Evolutionary conservation across 2,797 vertebrate species (phyloP).

Genomic region (Hypotaenidia philippensis): DNA sequence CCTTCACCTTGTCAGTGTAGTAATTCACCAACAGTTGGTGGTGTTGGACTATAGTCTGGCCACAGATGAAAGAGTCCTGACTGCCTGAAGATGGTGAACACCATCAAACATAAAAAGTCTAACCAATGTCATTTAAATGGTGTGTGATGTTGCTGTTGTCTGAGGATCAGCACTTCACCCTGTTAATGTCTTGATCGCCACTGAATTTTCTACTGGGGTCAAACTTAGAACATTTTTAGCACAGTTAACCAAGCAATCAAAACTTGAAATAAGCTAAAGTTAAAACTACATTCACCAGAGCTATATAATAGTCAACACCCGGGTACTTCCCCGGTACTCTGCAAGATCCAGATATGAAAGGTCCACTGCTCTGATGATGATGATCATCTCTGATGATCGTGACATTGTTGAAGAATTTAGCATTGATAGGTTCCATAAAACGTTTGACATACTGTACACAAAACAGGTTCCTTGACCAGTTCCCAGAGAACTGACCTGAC

Average conservation of each 20-base stretch:
- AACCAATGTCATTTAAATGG: neutral
- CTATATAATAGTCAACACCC: neutral
- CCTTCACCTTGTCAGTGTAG: neutral
- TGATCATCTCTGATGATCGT: neutral
- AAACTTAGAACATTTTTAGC: neutral
- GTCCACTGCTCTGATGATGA: neutral
- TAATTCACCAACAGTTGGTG: neutral
- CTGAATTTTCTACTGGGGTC: neutral
- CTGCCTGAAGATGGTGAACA: neutral
- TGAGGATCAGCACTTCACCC: neutral
- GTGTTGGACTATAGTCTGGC: neutral
- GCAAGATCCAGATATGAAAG: neutral
- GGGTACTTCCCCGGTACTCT: neutral
- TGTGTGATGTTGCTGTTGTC: neutral
- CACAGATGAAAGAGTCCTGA: neutral
- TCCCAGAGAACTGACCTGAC: neutral
- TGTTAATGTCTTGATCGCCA: neutral
- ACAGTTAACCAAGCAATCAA: neutral
- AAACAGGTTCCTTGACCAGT: neutral
- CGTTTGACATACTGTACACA: neutral
- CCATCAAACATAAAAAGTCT: neutral
- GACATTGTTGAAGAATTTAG: neutral
- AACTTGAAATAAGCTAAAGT: neutral
- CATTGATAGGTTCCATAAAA: neutral
- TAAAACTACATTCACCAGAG: neutral